Evolutionary conservation across 2,888 invertebrate genomes (phyloP).

Genomic region (Sylvicola cinctus): DNA sequence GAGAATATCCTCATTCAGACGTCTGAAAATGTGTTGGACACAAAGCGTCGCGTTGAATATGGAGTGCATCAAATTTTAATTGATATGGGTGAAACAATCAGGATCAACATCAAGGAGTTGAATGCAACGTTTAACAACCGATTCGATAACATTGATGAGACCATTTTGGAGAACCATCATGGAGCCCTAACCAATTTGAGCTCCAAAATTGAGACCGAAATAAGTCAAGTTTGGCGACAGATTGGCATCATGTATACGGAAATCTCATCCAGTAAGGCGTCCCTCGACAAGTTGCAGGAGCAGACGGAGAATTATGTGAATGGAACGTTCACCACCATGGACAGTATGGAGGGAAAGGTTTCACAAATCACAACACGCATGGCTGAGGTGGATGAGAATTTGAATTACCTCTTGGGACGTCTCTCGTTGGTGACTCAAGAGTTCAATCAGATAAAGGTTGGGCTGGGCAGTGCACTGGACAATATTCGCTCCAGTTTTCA

Average conservation of each 20-base stretch:
- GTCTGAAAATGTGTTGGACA: conserved; percentile 65
- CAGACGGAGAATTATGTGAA: conserved; percentile 64
- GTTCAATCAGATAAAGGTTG: conserved; percentile 59
- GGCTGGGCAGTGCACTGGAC: conserved; percentile 49
- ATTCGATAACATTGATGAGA: conserved; percentile 46
- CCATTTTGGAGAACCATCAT: conserved; percentile 50
- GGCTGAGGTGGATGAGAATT: conserved; percentile 55
- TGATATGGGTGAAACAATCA: conserved; percentile 50
- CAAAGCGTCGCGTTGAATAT: conserved; percentile 65
- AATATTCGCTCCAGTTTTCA: conserved; percentile 44
- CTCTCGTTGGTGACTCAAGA: conserved; percentile 65
- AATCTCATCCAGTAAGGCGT: conserved; percentile 50
- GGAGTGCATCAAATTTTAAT: conserved; percentile 62
- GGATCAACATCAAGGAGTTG: conserved; percentile 38
- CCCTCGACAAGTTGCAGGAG: conserved; percentile 49
- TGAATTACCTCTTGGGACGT: conserved; percentile 62
- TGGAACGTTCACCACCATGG: conserved; percentile 54
- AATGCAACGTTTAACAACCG: conserved; percentile 41
- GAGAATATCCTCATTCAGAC: conserved; percentile 63
- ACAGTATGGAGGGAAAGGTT: conserved; percentile 58
- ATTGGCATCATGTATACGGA: conserved; percentile 77
- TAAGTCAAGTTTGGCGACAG: conserved; percentile 75
- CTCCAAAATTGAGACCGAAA: conserved; percentile 54
- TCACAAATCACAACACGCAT: conserved; percentile 55
- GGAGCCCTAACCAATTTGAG: conserved; percentile 53